Base-by-base conservation (phyloP, 2,888 invertebrate species). In the Ormia ochracea region DNA sequence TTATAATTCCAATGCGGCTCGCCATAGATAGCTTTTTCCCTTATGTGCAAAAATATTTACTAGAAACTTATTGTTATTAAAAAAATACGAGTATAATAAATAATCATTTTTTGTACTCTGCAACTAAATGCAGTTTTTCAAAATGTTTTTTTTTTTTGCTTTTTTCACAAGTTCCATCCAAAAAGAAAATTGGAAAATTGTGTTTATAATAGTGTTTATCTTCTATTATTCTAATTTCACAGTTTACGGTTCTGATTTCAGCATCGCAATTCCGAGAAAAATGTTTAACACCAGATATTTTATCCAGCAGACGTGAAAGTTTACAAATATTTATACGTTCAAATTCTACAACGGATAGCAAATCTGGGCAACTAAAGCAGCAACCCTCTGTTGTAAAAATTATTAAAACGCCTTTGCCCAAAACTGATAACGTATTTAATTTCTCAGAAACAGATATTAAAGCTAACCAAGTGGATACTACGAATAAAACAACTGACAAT, bases 311-410 rank as follows among this genome's bases (percentile, higher is more conserved):
- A 31, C 89, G 90, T 17, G 93, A 93, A 83, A 90, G 91, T 69
- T 86, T 93, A n/a, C 91, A 92, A 10, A 89, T 93, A 59, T 93
- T 93, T 84, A 91, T 93, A 74, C 89, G 92, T 4, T 90, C 91
- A 82, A 90, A 92, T 1, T 88, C 89, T 59, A 87, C 88, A 26
- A 81, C 84, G 36, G 85, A 84, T 5, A 69, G 83, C 7, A 66
- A 33, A 17, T 26, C 56, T 0, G 14, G 38, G 0, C 28, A 31
- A 2, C 1, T 48, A 1, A 74, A 33, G 9, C 28, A 58, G 10
- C 23, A 38, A 0, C 14, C 66, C n/a, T 14, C 65, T 2, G 23
- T 56, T 7, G 14, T 48, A 3, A 65, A 61, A 36, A 65, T 63
- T 43, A 7, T 38, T 10, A 65, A 54, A 7, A 80, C 74, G 26